Evolutionary conservation across 2,113 vertebrate genomes (phyloP).

Genomic region (Eupsittula cactorum): DNA sequence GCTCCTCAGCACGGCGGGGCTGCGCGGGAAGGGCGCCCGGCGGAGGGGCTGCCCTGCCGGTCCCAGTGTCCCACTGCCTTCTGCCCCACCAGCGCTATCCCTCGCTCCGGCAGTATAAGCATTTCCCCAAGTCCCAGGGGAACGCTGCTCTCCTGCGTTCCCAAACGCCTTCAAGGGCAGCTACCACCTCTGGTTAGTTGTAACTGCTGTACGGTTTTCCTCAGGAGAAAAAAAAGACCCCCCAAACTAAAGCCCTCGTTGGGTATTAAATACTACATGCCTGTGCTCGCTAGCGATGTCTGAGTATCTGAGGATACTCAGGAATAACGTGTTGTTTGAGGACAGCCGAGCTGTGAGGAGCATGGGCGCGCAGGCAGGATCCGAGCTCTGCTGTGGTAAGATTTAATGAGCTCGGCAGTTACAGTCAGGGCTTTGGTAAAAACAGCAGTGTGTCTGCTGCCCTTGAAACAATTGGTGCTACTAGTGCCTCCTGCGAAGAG

Average conservation of each 20-base stretch:
- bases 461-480: conserved; percentile 19
- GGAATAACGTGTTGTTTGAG: not conserved
- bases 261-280: not conserved
- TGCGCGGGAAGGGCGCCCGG: not conserved
- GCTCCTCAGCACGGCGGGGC: not conserved
- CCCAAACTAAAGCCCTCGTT: not conserved
- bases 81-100: not conserved
- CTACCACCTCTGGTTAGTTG: not conserved
- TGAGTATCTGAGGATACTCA: not conserved
- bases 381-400: not conserved
- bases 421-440: conserved; percentile 43
- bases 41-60: not conserved
- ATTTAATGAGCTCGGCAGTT: not conserved
- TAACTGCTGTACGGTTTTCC: not conserved
- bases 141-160: not conserved
- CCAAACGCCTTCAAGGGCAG: conserved; percentile 19
- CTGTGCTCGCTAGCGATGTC: not conserved
- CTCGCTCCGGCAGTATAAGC: not conserved
- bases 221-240: not conserved
- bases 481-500: not conserved
- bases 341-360: not conserved
- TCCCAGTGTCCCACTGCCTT: not conserved
- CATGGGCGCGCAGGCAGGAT: not conserved
- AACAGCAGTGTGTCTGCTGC: conserved; percentile 50
- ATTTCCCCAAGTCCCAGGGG: not conserved